These are phyloP conservation scores for Phenganax marumi DNA, from an alignment of 92 coral and sea anemone species.

Conservation along the genomic window DNA sequence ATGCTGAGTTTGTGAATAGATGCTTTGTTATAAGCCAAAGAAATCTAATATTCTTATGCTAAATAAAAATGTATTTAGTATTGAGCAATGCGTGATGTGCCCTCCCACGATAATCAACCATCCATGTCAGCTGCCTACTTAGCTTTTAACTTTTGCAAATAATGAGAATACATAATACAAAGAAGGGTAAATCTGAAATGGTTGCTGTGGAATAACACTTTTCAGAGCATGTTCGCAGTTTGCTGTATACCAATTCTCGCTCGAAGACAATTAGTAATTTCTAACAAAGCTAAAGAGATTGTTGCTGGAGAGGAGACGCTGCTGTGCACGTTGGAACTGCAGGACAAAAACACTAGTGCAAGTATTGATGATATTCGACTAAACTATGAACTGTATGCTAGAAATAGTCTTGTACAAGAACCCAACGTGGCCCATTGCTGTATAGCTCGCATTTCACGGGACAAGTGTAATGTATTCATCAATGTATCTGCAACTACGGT, in stretches of 20 bases:
- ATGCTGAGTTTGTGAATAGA: too few relatives aligned
- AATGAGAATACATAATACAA: too few relatives aligned
- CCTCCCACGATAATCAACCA: too few relatives aligned
- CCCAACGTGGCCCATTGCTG: conserved; percentile 30
- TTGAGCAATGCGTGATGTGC: too few relatives aligned
- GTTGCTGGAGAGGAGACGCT: conserved; percentile 14
- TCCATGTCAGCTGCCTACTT: too few relatives aligned
- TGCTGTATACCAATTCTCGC: conserved; percentile 30
- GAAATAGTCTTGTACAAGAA: conserved; percentile 8
- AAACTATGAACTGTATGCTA: conserved; percentile 19
- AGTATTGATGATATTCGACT: conserved; percentile 16
- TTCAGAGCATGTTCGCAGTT: conserved; percentile 5
- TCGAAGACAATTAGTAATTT: conserved; percentile 21
- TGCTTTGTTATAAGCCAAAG: too few relatives aligned
- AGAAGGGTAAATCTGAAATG: too few relatives aligned
- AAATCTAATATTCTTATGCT: too few relatives aligned
- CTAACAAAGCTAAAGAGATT: conserved; percentile 24
- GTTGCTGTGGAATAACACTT: too few relatives aligned
- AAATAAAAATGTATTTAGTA: too few relatives aligned
- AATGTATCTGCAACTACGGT: conserved; percentile 2
- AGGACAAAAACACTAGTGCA: conserved; percentile 18
- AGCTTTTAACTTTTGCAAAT: too few relatives aligned
- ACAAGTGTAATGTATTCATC: conserved; percentile 15
- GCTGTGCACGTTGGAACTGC: conserved; percentile 18
- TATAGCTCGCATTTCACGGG: conserved; percentile 12